phyloP scores from a whole-genome alignment of 2,888 invertebrate species.

The Cheiracanthium punctorium region DNA sequence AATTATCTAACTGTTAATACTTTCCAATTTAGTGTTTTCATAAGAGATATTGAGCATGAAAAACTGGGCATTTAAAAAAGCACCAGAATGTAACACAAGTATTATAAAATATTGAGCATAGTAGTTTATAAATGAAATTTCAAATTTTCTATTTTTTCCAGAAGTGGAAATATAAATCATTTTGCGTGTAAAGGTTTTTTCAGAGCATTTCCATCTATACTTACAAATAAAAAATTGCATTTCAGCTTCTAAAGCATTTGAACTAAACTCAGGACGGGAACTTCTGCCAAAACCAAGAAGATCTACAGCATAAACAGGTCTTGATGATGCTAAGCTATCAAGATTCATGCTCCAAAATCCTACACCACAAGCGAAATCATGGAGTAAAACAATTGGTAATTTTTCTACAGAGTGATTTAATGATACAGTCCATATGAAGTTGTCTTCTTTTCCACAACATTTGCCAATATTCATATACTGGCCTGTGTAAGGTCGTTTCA shows the following conservation, averaged over 20 bases:
- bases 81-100: too few relatives aligned
- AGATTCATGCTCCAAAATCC: conserved; percentile 96
- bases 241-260: conserved; percentile 87
- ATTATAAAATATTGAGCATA: too few relatives aligned
- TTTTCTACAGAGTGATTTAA: conserved; percentile 78
- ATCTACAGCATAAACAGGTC: conserved; percentile 95
- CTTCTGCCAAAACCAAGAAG: conserved; percentile 94
- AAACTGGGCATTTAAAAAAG: too few relatives aligned
- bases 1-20: too few relatives aligned
- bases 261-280: conserved; percentile 89
- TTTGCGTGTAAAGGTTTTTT: too few relatives aligned
- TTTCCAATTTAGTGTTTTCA: too few relatives aligned
- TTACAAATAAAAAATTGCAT: conserved; percentile 85
- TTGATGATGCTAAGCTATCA: conserved; percentile 82
- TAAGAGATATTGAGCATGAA: too few relatives aligned
- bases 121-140: too few relatives aligned
- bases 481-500: conserved; percentile 60
- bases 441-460: conserved; percentile 79
- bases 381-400: conserved; percentile 89
- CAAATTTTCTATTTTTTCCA: too few relatives aligned
- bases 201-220: too few relatives aligned
- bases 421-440: conserved; percentile 84
- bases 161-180: too few relatives aligned
- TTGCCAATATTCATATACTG: conserved; percentile 74
- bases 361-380: conserved; percentile 95